These are phyloP conservation scores for Psittacula echo DNA, from an alignment of 2,797 vertebrate species.

Conservation along the genomic window DNA sequence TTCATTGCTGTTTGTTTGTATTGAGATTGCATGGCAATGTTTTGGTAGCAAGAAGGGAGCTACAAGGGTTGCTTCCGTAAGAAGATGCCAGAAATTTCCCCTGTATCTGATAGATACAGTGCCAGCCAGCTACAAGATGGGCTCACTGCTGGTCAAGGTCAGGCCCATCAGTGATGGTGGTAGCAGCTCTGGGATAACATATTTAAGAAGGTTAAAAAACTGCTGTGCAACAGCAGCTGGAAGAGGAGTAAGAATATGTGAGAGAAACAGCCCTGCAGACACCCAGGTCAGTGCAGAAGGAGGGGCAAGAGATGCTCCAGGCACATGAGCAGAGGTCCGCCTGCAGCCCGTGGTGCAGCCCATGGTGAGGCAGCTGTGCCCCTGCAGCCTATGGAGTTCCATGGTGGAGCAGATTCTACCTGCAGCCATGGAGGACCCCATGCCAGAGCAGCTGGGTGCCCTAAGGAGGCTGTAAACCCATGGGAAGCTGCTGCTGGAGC, in stretches of 20 bases:
- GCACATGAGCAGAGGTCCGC: rapidly evolving
- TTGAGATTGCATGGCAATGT: rapidly evolving
- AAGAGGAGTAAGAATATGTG: not conserved
- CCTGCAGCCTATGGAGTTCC: not conserved
- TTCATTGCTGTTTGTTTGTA: not conserved
- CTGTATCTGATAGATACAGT: rapidly evolving
- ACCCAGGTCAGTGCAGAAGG: not conserved
- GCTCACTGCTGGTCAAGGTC: rapidly evolving
- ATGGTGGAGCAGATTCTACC: rapidly evolving
- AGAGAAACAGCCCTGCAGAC: not conserved
- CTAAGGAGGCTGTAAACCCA: rapidly evolving
- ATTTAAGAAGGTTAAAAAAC: not conserved
- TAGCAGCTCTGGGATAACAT: rapidly evolving
- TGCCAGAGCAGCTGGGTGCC: rapidly evolving
- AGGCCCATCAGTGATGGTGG: rapidly evolving
- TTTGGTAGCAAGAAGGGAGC: rapidly evolving
- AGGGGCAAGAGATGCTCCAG: rapidly evolving
- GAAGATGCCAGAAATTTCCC: not conserved
- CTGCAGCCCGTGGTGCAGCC: not conserved
- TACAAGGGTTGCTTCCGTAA: not conserved
- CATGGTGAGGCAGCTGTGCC: rapidly evolving
- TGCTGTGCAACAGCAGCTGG: not conserved
- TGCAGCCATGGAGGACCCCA: rapidly evolving
- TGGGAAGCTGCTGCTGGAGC: rapidly evolving
- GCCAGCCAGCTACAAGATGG: rapidly evolving